These are phyloP conservation scores for Torymus aiolomorphi DNA, from an alignment of 2,888 invertebrate genomes.

Conservation along the genomic window DNA sequence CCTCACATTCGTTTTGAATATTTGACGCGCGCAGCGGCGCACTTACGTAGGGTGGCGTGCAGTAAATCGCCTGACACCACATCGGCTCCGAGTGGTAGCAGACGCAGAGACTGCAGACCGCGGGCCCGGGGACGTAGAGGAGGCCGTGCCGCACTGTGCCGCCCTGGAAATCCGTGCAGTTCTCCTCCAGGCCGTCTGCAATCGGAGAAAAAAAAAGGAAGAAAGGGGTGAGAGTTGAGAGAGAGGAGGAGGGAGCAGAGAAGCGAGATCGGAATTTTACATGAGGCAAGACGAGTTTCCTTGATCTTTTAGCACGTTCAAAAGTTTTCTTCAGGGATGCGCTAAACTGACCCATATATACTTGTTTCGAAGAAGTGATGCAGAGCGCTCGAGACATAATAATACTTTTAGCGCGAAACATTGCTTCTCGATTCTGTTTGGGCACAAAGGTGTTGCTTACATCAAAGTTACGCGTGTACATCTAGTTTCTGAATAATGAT, in stretches of 20 bases:
- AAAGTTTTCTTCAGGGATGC: slow-evolving; percentile 8
- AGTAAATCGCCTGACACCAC: slow-evolving; percentile 92
- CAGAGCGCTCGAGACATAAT: neutral
- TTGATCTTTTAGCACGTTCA: slow-evolving; percentile 21
- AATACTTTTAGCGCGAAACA: slow-evolving; percentile 13
- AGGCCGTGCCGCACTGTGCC: slow-evolving; percentile 86
- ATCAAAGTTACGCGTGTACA: too few relatives aligned
- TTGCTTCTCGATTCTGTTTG: neutral
- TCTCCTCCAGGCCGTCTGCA: slow-evolving; percentile 84
- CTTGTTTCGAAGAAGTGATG: neutral
- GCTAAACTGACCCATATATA: slow-evolving; percentile 35
- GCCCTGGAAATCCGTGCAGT: slow-evolving; percentile 90
- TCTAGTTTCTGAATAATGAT: too few relatives aligned
- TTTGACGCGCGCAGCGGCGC: neutral
- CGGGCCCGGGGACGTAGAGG: slow-evolving; percentile 89
- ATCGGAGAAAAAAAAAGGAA: neutral
- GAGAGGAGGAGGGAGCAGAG: neutral
- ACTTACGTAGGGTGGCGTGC: slow-evolving; percentile 90
- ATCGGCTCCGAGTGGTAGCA: slow-evolving; percentile 90
- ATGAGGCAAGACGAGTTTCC: slow-evolving; percentile 20
- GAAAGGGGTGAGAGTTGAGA: too few relatives aligned
- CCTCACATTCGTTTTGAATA: neutral
- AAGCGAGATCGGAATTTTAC: slow-evolving; percentile 32
- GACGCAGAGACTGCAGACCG: slow-evolving; percentile 89
- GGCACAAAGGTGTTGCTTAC: neutral